These are phyloP conservation scores for Dynastes grantii DNA, from an alignment of 2,888 invertebrate species.

Conservation along the genomic window DNA sequence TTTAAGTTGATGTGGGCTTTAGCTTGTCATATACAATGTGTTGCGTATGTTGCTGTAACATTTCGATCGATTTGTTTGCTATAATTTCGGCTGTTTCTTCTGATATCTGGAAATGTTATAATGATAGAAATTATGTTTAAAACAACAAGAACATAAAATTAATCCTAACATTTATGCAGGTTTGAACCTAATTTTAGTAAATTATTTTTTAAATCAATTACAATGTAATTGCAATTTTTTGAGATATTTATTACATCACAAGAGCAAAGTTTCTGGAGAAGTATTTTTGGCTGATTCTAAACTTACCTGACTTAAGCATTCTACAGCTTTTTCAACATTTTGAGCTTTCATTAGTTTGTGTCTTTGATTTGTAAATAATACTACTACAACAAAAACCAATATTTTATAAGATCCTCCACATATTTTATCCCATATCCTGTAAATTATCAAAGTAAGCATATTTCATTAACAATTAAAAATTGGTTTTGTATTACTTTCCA, in stretches of 20 bases:
- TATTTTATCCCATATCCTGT: constrained; percentile 91
- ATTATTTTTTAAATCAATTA: not conserved
- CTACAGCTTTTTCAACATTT: constrained; percentile 75
- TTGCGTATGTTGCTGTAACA: constrained; percentile 85
- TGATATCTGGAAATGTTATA: constrained; percentile 75
- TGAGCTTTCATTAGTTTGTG: constrained; percentile 78
- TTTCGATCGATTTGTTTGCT: constrained; percentile 88
- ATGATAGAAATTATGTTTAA: no score
- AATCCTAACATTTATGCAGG: constrained; percentile 14
- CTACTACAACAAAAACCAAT: constrained; percentile 84
- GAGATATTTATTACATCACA: no score
- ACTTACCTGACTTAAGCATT: constrained; percentile 80
- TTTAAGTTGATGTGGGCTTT: constrained; percentile 58
- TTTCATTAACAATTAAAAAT: not conserved
- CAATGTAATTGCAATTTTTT: not conserved
- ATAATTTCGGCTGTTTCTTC: constrained; percentile 88
- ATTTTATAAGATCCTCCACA: constrained; percentile 89
- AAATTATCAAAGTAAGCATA: constrained; percentile 60
- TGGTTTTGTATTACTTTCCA: constrained; percentile 75
- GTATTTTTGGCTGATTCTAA: not conserved
- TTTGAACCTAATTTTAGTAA: constrained; percentile 22
- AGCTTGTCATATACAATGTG: constrained; percentile 68
- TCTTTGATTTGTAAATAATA: constrained; percentile 80
- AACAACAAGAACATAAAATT: constrained; percentile 12
- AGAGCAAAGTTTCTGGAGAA: no score